Percentiles rank a stretch among this genome's conserved stretches.
These are phyloP conservation scores for Syrista parreyssii DNA, from an alignment of 2,888 invertebrate species.

Conservation along the genomic window DNA sequence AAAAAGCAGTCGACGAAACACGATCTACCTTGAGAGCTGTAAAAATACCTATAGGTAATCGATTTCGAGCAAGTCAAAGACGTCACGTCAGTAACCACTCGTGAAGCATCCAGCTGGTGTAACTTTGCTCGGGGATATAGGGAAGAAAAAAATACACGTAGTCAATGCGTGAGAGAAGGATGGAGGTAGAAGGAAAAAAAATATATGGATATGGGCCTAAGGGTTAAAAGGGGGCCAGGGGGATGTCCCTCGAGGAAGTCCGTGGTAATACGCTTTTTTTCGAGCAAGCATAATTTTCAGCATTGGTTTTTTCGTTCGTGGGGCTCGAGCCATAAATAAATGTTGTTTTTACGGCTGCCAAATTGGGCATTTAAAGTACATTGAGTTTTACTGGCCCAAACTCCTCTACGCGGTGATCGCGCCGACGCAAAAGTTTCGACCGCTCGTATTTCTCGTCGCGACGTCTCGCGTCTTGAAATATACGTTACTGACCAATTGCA, in stretches of 20 bases:
- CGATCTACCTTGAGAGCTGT: neutral
- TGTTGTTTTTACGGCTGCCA: constrained; percentile 65
- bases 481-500: neutral
- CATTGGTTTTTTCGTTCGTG: constrained; percentile 46
- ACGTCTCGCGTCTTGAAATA: neutral
- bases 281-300: constrained; percentile 42
- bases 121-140: neutral
- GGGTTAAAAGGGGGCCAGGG: neutral
- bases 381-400: constrained; percentile 46
- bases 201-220: neutral
- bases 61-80: constrained; percentile 9
- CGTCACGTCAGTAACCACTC: neutral
- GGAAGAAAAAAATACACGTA: neutral
- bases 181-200: neutral
- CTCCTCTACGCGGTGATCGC: neutral
- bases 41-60: constrained; percentile 14
- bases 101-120: constrained; percentile 27
- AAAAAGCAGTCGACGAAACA: neutral
- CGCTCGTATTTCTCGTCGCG: neutral
- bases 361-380: constrained; percentile 64
- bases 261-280: constrained; percentile 49
- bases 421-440: neutral
- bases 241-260: constrained; percentile 16
- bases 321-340: constrained; percentile 61
- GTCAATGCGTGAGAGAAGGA: neutral